Evolutionary conservation across 2,888 invertebrate genomes (phyloP).

Genomic region (Eristalis pertinax): DNA sequence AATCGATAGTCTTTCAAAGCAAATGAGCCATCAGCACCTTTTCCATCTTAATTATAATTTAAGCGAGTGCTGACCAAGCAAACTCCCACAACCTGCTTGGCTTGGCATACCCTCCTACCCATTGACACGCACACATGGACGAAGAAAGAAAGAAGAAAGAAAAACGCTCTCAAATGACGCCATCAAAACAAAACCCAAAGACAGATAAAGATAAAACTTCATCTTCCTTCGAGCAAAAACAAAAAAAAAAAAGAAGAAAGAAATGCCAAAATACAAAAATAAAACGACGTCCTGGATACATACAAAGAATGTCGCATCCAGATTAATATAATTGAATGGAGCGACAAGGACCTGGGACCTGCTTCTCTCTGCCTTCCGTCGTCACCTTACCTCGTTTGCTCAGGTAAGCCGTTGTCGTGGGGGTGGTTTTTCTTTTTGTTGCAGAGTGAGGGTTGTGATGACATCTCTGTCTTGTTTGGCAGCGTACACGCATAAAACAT

Average conservation of each 20-base stretch:
- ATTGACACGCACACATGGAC: not conserved
- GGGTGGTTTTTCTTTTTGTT: not conserved
- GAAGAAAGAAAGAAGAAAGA: not conserved
- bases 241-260: not conserved
- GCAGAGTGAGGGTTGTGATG: not conserved
- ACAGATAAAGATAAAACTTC: slow-evolving; percentile 65
- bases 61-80: slow-evolving; percentile 18
- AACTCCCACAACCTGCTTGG: not conserved
- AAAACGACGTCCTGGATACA: not conserved
- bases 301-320: slow-evolving; percentile 19
- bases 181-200: slow-evolving; percentile 59
- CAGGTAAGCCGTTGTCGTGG: slow-evolving; percentile 19
- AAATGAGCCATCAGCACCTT: not conserved
- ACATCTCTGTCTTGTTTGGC: not conserved
- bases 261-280: too few species aligned
- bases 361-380: not conserved
- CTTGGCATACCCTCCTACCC: not conserved
- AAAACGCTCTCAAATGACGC: slow-evolving; percentile 37
- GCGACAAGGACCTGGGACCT: not conserved
- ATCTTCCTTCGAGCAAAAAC: slow-evolving; percentile 8
- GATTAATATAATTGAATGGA: slow-evolving; percentile 45
- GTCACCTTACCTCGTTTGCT: slow-evolving; percentile 18
- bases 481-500: slow-evolving; percentile 40
- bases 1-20: not conserved
- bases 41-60: slow-evolving; percentile 46